Conservation (phyloP, 2,113 vertebrate species). For the Dasyornis broadbenti region DNA sequence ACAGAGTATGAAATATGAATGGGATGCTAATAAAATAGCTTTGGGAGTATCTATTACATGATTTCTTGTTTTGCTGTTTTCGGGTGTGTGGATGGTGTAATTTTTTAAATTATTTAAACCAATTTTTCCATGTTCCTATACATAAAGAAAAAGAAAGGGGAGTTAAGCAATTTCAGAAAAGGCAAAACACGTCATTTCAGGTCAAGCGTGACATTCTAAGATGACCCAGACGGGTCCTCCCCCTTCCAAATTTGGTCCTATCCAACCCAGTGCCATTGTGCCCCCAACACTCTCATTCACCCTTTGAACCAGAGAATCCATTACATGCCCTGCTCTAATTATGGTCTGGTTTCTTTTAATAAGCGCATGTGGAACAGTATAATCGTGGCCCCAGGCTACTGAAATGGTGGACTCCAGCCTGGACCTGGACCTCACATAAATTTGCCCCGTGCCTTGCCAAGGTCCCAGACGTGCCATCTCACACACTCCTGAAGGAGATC, state of each 20-base stretch:
- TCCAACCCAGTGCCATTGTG: background rate
- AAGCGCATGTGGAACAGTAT: background rate
- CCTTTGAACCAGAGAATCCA: slow-evolving; percentile 5
- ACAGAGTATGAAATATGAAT: background rate
- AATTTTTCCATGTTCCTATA: background rate
- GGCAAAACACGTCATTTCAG: background rate
- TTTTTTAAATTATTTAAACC: background rate
- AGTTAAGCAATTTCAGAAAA: background rate
- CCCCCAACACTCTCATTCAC: background rate
- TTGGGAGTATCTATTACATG: background rate
- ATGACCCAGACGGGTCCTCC: background rate
- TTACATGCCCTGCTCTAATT: background rate
- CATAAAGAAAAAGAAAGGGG: background rate
- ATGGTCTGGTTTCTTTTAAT: slow-evolving; percentile 30
- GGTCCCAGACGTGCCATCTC: background rate
- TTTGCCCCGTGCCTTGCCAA: background rate
- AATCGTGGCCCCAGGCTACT: background rate
- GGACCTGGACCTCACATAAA: slow-evolving; percentile 1
- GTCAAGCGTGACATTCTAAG: background rate
- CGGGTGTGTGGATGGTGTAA: background rate
- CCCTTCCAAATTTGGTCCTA: background rate
- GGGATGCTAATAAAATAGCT: background rate
- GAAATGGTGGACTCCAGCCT: background rate
- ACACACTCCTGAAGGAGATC: background rate
- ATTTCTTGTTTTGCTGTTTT: background rate